phyloP scores from a whole-genome alignment of 2,797 vertebrate species.

The Intellagama lesueurii region DNA sequence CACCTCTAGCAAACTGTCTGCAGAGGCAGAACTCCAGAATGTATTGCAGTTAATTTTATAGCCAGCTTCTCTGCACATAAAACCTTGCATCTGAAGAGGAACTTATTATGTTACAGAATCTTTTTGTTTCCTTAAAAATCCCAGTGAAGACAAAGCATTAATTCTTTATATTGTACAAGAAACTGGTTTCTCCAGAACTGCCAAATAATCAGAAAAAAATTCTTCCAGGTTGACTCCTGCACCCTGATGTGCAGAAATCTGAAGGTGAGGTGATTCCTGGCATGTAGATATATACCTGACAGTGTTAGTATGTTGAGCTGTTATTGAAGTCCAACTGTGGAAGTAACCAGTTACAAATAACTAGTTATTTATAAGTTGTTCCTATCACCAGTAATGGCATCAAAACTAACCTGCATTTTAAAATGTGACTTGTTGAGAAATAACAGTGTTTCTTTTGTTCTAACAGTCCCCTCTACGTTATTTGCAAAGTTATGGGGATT shows the following conservation, averaged over 20 bases:
- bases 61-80: neutral
- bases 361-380: neutral
- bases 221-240: neutral
- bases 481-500: neutral
- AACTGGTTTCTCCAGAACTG: neutral
- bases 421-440: neutral
- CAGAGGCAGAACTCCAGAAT: slow-evolving; percentile 20
- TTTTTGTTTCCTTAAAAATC: neutral
- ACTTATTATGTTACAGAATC: neutral
- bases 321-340: neutral
- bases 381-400: neutral
- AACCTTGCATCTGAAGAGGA: neutral
- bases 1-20: neutral
- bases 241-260: neutral
- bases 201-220: neutral
- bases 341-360: neutral
- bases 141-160: neutral
- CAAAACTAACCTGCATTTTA: neutral
- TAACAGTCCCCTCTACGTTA: neutral
- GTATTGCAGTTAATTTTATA: neutral
- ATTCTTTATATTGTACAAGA: neutral
- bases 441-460: neutral
- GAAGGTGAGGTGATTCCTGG: neutral
- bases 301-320: no score
- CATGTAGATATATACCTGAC: neutral